phyloP scores from a whole-genome alignment of 2,797 vertebrate genomes.

The Crax fasciolata region DNA sequence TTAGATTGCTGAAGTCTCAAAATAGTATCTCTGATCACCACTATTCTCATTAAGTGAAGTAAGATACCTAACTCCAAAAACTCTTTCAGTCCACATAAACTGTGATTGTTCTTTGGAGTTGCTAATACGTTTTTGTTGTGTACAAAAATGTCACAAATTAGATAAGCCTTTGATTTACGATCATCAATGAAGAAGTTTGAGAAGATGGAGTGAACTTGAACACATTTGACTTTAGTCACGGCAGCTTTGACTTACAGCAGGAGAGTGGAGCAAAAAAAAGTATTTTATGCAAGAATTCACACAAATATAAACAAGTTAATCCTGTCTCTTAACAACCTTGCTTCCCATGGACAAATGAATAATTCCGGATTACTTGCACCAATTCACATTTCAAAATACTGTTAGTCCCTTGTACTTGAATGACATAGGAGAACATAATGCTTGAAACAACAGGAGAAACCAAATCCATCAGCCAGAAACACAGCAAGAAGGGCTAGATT shows the following conservation, averaged over 20 bases:
- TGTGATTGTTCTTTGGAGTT: not conserved
- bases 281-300: not conserved
- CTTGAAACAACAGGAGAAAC: not conserved
- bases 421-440: not conserved
- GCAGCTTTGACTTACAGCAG: not conserved
- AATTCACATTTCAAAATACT: not conserved
- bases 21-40: not conserved
- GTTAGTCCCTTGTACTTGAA: not conserved
- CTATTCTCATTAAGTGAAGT: not conserved
- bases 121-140: not conserved
- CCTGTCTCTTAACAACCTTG: not conserved
- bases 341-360: not conserved
- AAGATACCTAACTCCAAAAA: not conserved
- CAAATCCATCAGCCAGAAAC: not conserved
- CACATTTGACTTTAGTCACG: not conserved
- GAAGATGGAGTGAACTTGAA: not conserved
- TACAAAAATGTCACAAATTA: not conserved
- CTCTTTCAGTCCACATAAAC: not conserved
- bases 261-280: not conserved
- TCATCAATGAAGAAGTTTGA: not conserved
- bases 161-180: not conserved
- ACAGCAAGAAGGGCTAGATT: not conserved
- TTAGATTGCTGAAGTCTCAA: not conserved
- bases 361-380: not conserved
- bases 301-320: not conserved